Evolutionary conservation across 2,113 vertebrate species (phyloP), one percentile per base, ranked within the genome.

Genomic region (Glaucidium brasilianum): DNA sequence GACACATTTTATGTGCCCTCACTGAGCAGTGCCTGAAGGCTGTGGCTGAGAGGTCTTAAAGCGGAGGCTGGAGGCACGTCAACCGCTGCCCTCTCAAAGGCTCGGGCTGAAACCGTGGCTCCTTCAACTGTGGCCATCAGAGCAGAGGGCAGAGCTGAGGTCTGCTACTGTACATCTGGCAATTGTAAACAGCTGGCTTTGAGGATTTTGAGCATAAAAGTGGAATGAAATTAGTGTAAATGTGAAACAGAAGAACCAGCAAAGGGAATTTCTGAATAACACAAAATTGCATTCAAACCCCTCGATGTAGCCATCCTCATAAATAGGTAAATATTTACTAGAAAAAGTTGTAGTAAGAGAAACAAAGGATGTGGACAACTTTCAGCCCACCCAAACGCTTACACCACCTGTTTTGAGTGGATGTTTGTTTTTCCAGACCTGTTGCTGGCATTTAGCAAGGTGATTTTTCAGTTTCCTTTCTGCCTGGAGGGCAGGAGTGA

Each of bases 151-250:
- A 43, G 68, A 84, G 64, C 47, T 35, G 32, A 32, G 45, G 26
- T 4, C 52, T 7, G 0, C 15, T 2, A 4, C 2, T 0, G 0
- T 2, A 9, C 15, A 6, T 2, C 37, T 25, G 41, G 25, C 11
- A 56, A 11, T 1, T 5, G 20, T 5, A 19, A 27, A 30, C 73
- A 47, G 49, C 9, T 3, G 3, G 19, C 15, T 1, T 32, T 63
- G 39, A 52, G 63, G 30, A 34, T 49, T 43, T 10, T 23, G 71
- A 47, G 59, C 19, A 15, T 4, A 71, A 85, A 62, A 52, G 2
- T n/a, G 50, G 25, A 45, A 22, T 1, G 6, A 21, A 77, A 62
- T 14, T 1, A 10, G 37, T 1, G 32, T 4, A 29, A 55, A 52
- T 15, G n/a, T 45, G 60, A n/a, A 37, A 45, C 37, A 27, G 50